Percentiles rank a stretch among this genome's conserved stretches.
phyloP scores from a whole-genome alignment of 2,113 vertebrate genomes.

The Peromyscus leucopus region DNA sequence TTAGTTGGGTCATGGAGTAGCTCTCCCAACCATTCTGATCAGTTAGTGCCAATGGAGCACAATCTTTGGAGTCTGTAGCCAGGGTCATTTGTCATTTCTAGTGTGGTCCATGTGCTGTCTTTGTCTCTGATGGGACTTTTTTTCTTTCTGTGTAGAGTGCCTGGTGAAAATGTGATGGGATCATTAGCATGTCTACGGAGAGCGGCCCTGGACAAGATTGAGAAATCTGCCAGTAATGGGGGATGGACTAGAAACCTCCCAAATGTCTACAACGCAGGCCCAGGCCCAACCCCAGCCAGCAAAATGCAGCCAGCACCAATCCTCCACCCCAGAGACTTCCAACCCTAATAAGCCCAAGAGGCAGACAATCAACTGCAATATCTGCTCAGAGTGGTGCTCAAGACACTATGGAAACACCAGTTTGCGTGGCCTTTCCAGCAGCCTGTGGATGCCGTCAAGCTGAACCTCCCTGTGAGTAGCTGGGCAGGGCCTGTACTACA shows the following conservation, averaged over 20 bases:
- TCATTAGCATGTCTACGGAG: conserved; percentile 95
- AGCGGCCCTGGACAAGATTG: conserved; percentile 96
- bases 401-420: conserved; percentile 97
- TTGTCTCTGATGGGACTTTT: conserved; percentile 53
- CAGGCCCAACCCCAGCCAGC: conserved; percentile 89
- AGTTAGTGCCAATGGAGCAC: neutral
- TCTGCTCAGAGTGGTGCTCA: conserved; percentile 96
- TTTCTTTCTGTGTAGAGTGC: conserved; percentile 88
- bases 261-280: conserved; percentile 94
- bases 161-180: conserved; percentile 97
- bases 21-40: neutral
- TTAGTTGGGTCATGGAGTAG: neutral
- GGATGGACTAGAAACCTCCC: conserved; percentile 95
- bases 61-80: neutral
- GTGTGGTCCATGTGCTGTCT: neutral
- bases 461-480: conserved; percentile 97
- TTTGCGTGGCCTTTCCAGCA: conserved; percentile 98
- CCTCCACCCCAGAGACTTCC: conserved; percentile 92
- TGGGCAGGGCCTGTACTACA: neutral
- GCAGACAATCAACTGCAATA: conserved; percentile 99
- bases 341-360: conserved; percentile 93
- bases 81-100: neutral
- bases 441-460: conserved; percentile 96
- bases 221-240: conserved; percentile 95
- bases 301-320: conserved; percentile 85